Evolutionary conservation across 2,797 vertebrate species (phyloP).

Genomic region (Buceros bicornis): DNA sequence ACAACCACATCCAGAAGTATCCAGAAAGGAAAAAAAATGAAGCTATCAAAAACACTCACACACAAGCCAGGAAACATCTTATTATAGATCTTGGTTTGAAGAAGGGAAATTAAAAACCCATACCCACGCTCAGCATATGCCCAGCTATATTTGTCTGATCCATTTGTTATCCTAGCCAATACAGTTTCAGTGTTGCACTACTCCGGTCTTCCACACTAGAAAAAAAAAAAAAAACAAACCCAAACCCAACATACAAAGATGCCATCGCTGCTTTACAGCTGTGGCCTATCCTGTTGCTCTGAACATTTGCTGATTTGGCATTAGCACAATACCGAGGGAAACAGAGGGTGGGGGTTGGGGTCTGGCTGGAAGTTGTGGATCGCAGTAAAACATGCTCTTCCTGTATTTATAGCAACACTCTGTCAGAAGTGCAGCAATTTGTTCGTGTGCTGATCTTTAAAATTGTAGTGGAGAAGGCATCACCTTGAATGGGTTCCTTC

Average conservation of each 20-base stretch:
- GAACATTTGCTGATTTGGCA: constrained; percentile 63
- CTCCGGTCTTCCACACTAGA: not conserved
- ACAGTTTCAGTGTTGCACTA: not conserved
- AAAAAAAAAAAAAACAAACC: not conserved
- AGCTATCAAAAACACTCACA: constrained; percentile 62
- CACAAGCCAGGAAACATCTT: constrained; percentile 65
- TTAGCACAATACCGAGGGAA: not conserved
- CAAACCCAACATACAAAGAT: not conserved
- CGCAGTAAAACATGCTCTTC: not conserved
- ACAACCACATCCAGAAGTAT: constrained; percentile 27
- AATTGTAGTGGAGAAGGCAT: not conserved
- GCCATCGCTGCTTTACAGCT: constrained; percentile 28
- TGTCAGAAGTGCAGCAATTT: not conserved
- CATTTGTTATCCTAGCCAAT: constrained; percentile 37
- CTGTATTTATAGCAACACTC: not conserved
- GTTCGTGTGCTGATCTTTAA: not conserved
- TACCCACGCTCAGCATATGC: constrained; percentile 56
- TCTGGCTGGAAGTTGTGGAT: constrained; percentile 8
- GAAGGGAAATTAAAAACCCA: constrained; percentile 65
- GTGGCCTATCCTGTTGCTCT: constrained; percentile 53
- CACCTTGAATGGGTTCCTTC: not conserved
- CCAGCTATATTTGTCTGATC: constrained; percentile 60
- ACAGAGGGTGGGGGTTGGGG: not conserved
- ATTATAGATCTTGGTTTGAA: constrained; percentile 65
- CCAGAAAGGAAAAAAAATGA: not conserved